These are phyloP conservation scores for Hippocampus kuda DNA, from an alignment of 2,797 vertebrate species.

Conservation along the genomic window DNA sequence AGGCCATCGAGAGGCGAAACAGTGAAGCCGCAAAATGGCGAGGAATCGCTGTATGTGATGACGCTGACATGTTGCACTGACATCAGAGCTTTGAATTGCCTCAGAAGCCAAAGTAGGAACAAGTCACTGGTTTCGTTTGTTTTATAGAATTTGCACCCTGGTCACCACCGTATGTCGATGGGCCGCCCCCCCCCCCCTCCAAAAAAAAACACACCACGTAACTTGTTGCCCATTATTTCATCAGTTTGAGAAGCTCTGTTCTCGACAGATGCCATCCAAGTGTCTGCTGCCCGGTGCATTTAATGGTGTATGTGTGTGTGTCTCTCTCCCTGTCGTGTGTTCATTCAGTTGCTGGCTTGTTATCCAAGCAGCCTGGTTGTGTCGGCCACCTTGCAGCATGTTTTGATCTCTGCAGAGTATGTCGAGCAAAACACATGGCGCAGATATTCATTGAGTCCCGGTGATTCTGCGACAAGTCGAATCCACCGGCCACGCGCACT, in stretches of 20 bases:
- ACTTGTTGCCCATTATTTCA: too few species aligned
- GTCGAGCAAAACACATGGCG: slow-evolving; percentile 56
- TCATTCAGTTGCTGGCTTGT: slow-evolving; percentile 68
- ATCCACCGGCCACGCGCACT: slow-evolving; percentile 7
- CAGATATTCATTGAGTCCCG: slow-evolving; percentile 41
- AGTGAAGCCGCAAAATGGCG: too few species aligned
- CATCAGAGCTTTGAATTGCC: background rate
- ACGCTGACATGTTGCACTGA: too few species aligned
- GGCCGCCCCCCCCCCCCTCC: too few species aligned
- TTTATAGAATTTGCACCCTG: too few species aligned
- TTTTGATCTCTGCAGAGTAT: slow-evolving; percentile 67
- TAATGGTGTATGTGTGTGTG: slow-evolving; percentile 35
- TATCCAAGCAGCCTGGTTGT: slow-evolving; percentile 60
- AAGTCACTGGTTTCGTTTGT: too few species aligned
- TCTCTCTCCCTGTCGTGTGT: slow-evolving; percentile 59
- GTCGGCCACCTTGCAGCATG: slow-evolving; percentile 63
- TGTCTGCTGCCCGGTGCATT: slow-evolving; percentile 42
- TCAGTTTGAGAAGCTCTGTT: slow-evolving; percentile 9
- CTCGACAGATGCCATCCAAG: slow-evolving; percentile 6
- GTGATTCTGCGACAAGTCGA: slow-evolving; percentile 26
- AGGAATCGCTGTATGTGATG: too few species aligned
- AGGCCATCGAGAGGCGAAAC: too few species aligned
- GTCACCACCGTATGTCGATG: too few species aligned
- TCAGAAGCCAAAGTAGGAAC: too few species aligned
- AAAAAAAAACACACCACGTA: too few species aligned